Evolutionary conservation across 37 sponge, comb jelly and placozoan genomes (phyloP), one percentile per base, ranked within the genome.

Genomic region (Spongilla lacustris): DNA sequence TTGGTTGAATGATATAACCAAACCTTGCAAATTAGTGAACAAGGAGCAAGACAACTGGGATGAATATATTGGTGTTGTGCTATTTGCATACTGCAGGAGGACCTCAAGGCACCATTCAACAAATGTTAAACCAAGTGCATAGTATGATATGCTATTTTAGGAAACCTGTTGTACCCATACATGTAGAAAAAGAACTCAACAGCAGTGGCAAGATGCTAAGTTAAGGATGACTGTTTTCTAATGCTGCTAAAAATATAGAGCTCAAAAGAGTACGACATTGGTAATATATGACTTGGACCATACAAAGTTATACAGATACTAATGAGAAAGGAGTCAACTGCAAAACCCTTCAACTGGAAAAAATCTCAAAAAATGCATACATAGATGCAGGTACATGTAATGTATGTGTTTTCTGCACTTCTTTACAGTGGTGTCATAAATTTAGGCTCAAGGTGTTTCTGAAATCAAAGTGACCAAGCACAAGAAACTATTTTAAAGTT

Each of bases 1-100:
- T 69, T 81, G 82, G 82, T 81, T 67, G 83, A 71, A 34, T 19
- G 38, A 82, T 82, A 71, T n/a, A 82, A 82, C 67, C 68, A 80
- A 31, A 80, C 66, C 48, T 26, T 80, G 48, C 81, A 80, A 80
- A 67, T 67, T 80, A 17, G 81, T 80, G 33, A 48, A 58, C 29
- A 80, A 80, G 30, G 81, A 80, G 30, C 67, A 80, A 67, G 30
- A 80, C 30, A 67, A 80, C 66, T 80, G 41, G 81, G 67, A 66
- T 25, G 30, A 66, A 31, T 50, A 80, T 31, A 50, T 80, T 24
- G 67, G 50, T n/a, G 50, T n/a, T 24, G 81, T 50, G 28, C 67
- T 80, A 49, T 80, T 80, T 58, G 81, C 31, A 21, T 50, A 58
- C 81, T 50, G 79, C 4, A 78, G n/a, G n/a, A 80, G 81, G 27